Conservation (phyloP, 1,140 invertebrate genomes). For the Melitaea cinxia region DNA sequence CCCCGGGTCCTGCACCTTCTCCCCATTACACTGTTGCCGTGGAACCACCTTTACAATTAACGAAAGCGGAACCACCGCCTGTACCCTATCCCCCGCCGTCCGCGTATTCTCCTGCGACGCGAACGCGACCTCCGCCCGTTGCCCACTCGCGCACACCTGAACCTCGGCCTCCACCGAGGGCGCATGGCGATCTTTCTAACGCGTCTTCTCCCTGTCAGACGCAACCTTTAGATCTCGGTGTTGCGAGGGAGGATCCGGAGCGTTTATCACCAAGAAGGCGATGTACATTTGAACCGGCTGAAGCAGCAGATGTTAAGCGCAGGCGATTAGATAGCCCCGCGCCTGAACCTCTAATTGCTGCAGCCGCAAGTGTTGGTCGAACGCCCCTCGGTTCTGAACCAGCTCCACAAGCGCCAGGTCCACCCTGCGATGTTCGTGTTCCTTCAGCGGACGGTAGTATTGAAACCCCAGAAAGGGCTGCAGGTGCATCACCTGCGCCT, state of each 20-base stretch:
- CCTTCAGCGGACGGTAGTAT: conserved; percentile 83
- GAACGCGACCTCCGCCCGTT: conserved; percentile 82
- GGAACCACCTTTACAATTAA: conserved; percentile 83
- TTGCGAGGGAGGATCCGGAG: conserved; percentile 80
- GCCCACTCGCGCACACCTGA: conserved; percentile 71
- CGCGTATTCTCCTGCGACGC: conserved; percentile 80
- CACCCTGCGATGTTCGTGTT: conserved; percentile 78
- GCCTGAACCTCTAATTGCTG: conserved; percentile 84
- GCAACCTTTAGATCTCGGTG: conserved; percentile 88
- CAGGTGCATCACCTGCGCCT: conserved; percentile 75
- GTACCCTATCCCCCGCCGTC: conserved; percentile 83
- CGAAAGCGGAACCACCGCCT: conserved; percentile 86
- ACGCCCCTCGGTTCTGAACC: conserved; percentile 73
- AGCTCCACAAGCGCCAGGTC: conserved; percentile 81
- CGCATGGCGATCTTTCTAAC: conserved; percentile 77
- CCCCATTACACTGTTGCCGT: conserved; percentile 83
- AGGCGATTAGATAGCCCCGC: conserved; percentile 66
- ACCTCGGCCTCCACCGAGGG: conserved; percentile 72
- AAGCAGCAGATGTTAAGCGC: conserved; percentile 58
- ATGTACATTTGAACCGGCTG: conserved; percentile 64
- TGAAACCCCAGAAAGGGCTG: conserved; percentile 82
- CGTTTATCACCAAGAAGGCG: conserved; percentile 82
- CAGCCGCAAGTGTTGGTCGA: conserved; percentile 87
- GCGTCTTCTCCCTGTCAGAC: conserved; percentile 82
- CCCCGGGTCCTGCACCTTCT: conserved; percentile 83